These are phyloP conservation scores for Poicephalus meyeri DNA, from an alignment of 2,113 vertebrate genomes.

Conservation along the genomic window DNA sequence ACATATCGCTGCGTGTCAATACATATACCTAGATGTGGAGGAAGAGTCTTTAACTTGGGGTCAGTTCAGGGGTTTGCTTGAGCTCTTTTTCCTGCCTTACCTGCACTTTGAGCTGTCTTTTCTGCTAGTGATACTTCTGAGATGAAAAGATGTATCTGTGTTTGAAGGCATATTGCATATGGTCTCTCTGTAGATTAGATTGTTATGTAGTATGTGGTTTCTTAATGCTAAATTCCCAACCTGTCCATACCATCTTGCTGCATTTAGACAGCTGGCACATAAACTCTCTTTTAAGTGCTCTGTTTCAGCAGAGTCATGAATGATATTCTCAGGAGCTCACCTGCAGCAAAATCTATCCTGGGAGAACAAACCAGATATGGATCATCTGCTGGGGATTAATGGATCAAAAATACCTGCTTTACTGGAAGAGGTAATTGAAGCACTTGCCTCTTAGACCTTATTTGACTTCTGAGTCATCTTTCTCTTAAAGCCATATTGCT, in stretches of 20 bases:
- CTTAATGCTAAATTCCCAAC: not conserved
- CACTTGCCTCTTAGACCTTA: not conserved
- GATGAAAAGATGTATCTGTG: not conserved
- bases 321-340: not conserved
- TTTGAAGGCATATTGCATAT: not conserved
- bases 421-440: not conserved
- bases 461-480: not conserved
- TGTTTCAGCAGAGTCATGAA: not conserved
- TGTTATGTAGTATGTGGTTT: not conserved
- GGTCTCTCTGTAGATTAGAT: not conserved
- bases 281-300: not conserved
- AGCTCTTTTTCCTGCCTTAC: not conserved
- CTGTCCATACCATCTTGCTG: not conserved
- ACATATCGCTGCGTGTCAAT: not conserved
- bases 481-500: not conserved
- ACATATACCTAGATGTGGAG: rapidly evolving
- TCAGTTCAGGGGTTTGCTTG: not conserved
- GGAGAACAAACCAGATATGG: not conserved
- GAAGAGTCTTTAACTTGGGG: not conserved
- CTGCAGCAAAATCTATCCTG: not conserved
- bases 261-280: not conserved
- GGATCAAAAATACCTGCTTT: not conserved
- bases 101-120: not conserved
- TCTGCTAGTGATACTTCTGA: not conserved
- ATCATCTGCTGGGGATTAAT: not conserved